Evolutionary conservation across 2,888 invertebrate species (phyloP), one percentile per base, ranked within the genome.

Genomic region (Agriopis aurantiaria): DNA sequence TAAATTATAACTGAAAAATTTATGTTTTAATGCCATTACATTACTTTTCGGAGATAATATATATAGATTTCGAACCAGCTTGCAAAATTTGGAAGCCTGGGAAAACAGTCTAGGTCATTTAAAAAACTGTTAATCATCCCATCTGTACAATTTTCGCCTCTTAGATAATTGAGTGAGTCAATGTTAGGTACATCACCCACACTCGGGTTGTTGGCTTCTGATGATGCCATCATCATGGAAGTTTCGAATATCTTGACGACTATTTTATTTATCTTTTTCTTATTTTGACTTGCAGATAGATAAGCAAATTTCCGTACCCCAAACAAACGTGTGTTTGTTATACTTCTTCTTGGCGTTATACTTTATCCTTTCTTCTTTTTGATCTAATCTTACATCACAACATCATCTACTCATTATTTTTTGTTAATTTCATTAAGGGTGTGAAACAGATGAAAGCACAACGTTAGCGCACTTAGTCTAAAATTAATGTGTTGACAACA

Each of bases 141-240:
- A 57, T 71, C 53, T 61, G 59, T 33, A 41, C 68, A 66, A 68
- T 73, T 72, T 75, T 69, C 60, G 62, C 33, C 45, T 10, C 58
- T 65, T 46, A 49, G 59, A 65, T 71, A 73, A 75, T 73, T 69
- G 73, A 45, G 23, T 58, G 61, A 71, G 66, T 68, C 73, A 71
- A 70, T 69, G 67, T 10, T 67, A 40, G 58, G 60, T 71, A 65
- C 55, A 56, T 70, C 75, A 71, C 73, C 69, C 69, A 73, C 69
- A 56, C 72, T 56, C 69, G 52, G 60, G 72, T 71, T 71, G 62
- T 63, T 68, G 60, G 60, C 70, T 67, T 65, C 51, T 58, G 63
- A 55, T 60, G 65, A 65, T 69, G 64, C 55, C 65, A 69, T 69
- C 49, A 23, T 46, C n/a, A 12, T 46, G 10, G 14, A 57, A 5